A percentile compares a stretch with the other conserved stretches of the same genome.
These are phyloP conservation scores for Agraylea sexmaculata DNA, from an alignment of 1,140 invertebrate genomes.

Conservation along the genomic window DNA sequence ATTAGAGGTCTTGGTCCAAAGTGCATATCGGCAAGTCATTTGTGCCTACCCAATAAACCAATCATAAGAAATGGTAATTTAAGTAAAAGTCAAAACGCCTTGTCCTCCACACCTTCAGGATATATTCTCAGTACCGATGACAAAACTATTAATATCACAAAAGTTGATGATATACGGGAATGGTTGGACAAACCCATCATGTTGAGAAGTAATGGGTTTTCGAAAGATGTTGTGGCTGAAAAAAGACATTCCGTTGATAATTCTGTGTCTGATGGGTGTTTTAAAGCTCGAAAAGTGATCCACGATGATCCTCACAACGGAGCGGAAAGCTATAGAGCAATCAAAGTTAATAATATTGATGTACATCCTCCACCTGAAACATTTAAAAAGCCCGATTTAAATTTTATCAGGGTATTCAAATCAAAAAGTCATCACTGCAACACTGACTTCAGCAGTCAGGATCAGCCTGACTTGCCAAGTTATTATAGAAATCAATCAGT, in stretches of 20 bases:
- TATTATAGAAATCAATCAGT: slow-evolving; percentile 38
- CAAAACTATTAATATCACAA: slow-evolving; percentile 27
- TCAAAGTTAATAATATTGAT: slow-evolving; percentile 5
- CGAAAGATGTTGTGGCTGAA: slow-evolving; percentile 16
- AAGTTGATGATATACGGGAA: slow-evolving; percentile 35
- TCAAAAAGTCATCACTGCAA: slow-evolving; percentile 19
- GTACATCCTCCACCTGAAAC: not conserved
- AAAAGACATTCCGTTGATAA: slow-evolving; percentile 18
- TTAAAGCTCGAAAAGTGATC: slow-evolving; percentile 24
- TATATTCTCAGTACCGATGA: slow-evolving; percentile 33
- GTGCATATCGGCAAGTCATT: slow-evolving; percentile 31
- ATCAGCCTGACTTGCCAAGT: slow-evolving; percentile 21
- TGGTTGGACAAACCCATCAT: slow-evolving; percentile 34
- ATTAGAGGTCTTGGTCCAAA: slow-evolving; percentile 22
- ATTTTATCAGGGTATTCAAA: slow-evolving; percentile 17
- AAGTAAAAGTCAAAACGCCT: slow-evolving; percentile 23
- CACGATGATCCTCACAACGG: slow-evolving; percentile 11
- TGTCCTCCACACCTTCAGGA: slow-evolving; percentile 25
- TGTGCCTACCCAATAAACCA: slow-evolving; percentile 21
- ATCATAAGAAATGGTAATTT: slow-evolving; percentile 19
- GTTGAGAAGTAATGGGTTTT: slow-evolving; percentile 21
- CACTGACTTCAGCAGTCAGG: slow-evolving; percentile 7
- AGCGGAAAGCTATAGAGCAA: slow-evolving; percentile 11
- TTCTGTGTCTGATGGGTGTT: slow-evolving; percentile 10
- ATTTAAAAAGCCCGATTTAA: slow-evolving; percentile 16